A percentile compares a stretch with the other conserved stretches of the same genome.
phyloP scores from a whole-genome alignment of 2,888 invertebrate species.

The Scelioninae gen. 1 region DNA sequence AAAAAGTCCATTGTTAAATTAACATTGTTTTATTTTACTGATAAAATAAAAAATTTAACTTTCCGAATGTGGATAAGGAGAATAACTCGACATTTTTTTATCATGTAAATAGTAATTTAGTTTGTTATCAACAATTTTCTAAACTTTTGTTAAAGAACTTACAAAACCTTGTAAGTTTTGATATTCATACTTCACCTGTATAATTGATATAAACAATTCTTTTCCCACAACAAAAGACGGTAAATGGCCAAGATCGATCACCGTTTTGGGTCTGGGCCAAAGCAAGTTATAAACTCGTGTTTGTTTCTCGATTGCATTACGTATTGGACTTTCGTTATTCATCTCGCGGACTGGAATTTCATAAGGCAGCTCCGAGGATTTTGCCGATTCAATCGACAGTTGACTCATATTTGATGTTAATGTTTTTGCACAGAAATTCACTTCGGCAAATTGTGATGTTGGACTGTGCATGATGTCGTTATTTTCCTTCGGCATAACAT shows the following conservation, averaged over 20 bases:
- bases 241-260: constrained; percentile 85
- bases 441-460: constrained; percentile 75
- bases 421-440: constrained; percentile 78
- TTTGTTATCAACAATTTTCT: no score
- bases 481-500: constrained; percentile 77
- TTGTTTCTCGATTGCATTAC: constrained; percentile 73
- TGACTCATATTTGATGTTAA: constrained; percentile 81
- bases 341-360: constrained; percentile 77
- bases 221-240: constrained; percentile 84
- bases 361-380: constrained; percentile 81
- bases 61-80: no score
- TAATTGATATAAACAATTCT: constrained; percentile 84
- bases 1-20: no score
- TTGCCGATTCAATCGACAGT: constrained; percentile 80
- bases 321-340: constrained; percentile 77
- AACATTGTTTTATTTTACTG: no score
- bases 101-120: no score
- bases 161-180: not conserved
- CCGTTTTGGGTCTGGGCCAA: constrained; percentile 87
- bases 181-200: constrained; percentile 76
- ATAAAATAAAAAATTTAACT: no score
- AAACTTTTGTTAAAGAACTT: no score
- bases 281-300: constrained; percentile 81
- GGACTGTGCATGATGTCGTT: constrained; percentile 79
- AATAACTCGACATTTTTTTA: no score